phyloP scores from a whole-genome alignment of 1,140 invertebrate species.

The Portunus trituberculatus region DNA sequence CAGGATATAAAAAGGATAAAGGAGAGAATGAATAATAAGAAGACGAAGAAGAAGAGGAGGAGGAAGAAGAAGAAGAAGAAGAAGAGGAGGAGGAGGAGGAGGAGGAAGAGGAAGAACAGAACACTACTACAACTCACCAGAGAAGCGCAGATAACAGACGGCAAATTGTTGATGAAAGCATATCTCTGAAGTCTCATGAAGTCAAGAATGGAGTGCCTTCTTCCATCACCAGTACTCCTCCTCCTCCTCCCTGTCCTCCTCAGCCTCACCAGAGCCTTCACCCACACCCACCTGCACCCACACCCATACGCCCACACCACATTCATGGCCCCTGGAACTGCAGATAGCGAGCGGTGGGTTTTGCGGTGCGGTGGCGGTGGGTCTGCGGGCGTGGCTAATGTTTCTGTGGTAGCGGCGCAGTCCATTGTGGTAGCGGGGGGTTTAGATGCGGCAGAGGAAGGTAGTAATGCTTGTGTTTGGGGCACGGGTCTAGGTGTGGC shows the following conservation, averaged over 20 bases:
- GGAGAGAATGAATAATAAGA: background rate
- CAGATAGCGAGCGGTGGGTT: background rate
- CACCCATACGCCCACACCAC: conserved; percentile 76
- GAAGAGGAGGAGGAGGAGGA: background rate
- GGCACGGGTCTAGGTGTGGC: too few relatives aligned
- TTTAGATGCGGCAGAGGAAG: too few relatives aligned
- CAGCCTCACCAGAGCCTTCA: conserved; percentile 72
- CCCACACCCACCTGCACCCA: conserved; percentile 76
- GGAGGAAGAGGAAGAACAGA: background rate
- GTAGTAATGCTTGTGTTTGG: too few relatives aligned
- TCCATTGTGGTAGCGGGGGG: too few relatives aligned
- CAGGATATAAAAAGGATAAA: background rate
- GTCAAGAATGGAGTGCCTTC: conserved; percentile 74
- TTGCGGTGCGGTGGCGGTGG: conserved; percentile 27
- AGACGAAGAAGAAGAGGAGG: background rate
- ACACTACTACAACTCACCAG: conserved; percentile 63
- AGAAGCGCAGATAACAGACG: conserved; percentile 66
- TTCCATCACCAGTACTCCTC: conserved; percentile 14
- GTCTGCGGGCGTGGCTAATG: background rate
- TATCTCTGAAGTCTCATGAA: conserved; percentile 72
- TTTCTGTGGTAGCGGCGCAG: too few relatives aligned
- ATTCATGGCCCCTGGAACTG: conserved; percentile 47
- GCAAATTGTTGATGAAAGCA: conserved; percentile 75
- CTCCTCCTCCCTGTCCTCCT: conserved; percentile 44
- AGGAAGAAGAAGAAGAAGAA: background rate